phyloP scores from a whole-genome alignment of 2,888 invertebrate genomes.

The Tubiluchus corallicola region DNA sequence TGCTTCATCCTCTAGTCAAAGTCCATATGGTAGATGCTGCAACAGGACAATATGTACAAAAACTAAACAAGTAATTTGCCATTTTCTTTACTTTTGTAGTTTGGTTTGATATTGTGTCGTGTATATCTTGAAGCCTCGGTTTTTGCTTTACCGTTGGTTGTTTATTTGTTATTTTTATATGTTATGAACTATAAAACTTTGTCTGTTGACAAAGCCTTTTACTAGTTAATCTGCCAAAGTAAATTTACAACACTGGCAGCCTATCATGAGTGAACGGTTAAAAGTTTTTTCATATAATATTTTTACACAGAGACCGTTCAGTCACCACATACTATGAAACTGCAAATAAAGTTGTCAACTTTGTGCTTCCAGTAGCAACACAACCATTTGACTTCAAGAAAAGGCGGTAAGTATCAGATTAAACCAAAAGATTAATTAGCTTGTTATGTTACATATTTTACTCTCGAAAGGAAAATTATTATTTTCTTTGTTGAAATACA shows the following conservation, averaged over 20 bases:
- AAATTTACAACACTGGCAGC: too few species aligned
- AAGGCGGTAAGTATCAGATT: slow-evolving; percentile 36
- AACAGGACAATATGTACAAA: slow-evolving; percentile 37
- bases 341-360: slow-evolving; percentile 24
- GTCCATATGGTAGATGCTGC: slow-evolving; percentile 39
- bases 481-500: too few species aligned
- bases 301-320: slow-evolving; percentile 24
- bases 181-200: not conserved
- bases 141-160: not conserved
- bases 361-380: slow-evolving; percentile 41
- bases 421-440: too few species aligned
- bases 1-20: slow-evolving; percentile 42
- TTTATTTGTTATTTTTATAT: slow-evolving; percentile 2
- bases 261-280: too few species aligned
- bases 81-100: not conserved
- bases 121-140: not conserved
- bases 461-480: too few species aligned
- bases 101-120: too few species aligned
- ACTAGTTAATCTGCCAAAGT: too few species aligned
- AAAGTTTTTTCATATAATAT: too few species aligned
- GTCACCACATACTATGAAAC: slow-evolving; percentile 35
- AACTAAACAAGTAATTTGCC: slow-evolving; percentile 25
- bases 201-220: not conserved
- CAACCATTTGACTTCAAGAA: slow-evolving; percentile 40
- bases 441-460: too few species aligned